A percentile compares a stretch with the other conserved stretches of the same genome.
Evolutionary conservation across 1,140 invertebrate genomes (phyloP).

Genomic region (Varroa destructor): DNA sequence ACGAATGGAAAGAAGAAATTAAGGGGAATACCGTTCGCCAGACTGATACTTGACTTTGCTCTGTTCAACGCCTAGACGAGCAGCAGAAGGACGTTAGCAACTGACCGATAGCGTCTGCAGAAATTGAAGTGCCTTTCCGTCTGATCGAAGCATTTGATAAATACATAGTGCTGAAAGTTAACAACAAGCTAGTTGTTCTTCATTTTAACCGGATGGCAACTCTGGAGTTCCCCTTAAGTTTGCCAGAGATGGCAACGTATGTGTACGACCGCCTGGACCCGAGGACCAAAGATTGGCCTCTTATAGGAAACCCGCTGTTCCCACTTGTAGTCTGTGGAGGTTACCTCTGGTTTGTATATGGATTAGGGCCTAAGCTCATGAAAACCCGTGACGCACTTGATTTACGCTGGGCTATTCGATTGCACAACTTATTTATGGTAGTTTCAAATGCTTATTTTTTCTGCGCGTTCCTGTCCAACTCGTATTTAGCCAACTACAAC

Average conservation of each 20-base stretch:
- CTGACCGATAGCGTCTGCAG: no score
- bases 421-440: conserved; percentile 69
- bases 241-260: neutral
- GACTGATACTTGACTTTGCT: no score
- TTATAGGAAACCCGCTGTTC: neutral
- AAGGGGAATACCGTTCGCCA: no score
- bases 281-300: conserved; percentile 10
- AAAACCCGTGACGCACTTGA: conserved; percentile 40
- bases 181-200: no score
- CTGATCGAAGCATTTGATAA: no score
- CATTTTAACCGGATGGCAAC: no score
- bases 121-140: no score
- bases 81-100: no score
- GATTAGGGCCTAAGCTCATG: conserved; percentile 42
- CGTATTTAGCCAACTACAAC: conserved; percentile 29
- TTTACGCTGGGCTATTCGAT: conserved; percentile 45
- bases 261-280: conserved; percentile 15
- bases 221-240: no score
- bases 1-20: no score
- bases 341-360: conserved; percentile 44
- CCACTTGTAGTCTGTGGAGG: conserved; percentile 17
- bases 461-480: conserved; percentile 32
- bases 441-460: conserved; percentile 26
- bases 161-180: no score
- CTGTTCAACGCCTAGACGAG: no score